Conservation (phyloP, 1,140 invertebrate species). For the Stenopsyche tienmushanensis region DNA sequence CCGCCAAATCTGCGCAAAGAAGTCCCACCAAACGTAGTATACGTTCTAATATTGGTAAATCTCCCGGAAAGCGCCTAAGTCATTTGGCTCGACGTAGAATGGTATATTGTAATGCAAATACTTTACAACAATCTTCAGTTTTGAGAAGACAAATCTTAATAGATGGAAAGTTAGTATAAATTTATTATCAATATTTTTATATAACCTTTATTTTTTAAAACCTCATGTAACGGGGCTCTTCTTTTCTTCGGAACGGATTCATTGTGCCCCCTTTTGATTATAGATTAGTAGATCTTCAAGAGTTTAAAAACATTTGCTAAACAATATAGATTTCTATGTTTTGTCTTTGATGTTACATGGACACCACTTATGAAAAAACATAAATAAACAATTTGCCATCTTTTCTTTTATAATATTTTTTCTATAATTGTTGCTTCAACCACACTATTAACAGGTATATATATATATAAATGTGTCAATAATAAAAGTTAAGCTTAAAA, state of each 20-base stretch:
- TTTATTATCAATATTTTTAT: not conserved
- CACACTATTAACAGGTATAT: too few species aligned
- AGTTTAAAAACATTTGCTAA: too few species aligned
- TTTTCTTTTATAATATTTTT: not conserved
- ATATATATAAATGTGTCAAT: too few species aligned
- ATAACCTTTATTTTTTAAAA: not conserved
- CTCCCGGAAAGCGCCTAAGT: slow-evolving; percentile 65
- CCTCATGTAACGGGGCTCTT: too few species aligned
- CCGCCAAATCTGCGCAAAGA: slow-evolving; percentile 50
- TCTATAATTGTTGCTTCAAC: not conserved
- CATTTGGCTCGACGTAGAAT: slow-evolving; percentile 64
- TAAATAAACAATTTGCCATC: too few species aligned
- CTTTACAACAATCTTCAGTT: slow-evolving; percentile 46
- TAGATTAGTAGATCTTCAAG: too few species aligned
- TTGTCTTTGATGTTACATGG: too few species aligned
- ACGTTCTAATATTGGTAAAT: slow-evolving; percentile 53
- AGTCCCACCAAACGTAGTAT: slow-evolving; percentile 9
- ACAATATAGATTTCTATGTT: too few species aligned
- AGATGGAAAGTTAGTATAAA: slow-evolving; percentile 56
- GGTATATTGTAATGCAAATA: slow-evolving; percentile 63
- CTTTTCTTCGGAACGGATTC: too few species aligned
- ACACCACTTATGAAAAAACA: too few species aligned
- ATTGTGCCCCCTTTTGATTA: too few species aligned
- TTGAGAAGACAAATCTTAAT: slow-evolving; percentile 53
- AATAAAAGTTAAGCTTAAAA: too few species aligned